Conservation (phyloP, 37 sponge, comb jelly and placozoan species). For the Bolinopsis microptera region DNA sequence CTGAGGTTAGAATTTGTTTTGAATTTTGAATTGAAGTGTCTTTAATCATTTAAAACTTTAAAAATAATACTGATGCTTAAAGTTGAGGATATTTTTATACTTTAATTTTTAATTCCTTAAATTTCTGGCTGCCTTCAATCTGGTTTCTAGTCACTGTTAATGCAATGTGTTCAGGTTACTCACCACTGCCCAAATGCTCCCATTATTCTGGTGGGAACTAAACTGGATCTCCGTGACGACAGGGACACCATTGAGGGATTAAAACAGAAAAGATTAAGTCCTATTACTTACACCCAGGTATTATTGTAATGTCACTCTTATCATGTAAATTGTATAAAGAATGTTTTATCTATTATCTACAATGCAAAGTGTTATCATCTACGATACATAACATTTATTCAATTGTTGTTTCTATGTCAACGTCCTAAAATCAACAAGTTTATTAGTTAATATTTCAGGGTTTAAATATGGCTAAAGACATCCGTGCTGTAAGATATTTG, state of each 20-base stretch:
- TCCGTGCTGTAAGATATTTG: slow-evolving; percentile 93
- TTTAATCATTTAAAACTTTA: neutral
- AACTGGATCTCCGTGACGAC: slow-evolving; percentile 96
- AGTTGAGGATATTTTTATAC: neutral
- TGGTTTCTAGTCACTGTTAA: neutral
- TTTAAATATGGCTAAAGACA: slow-evolving; percentile 97
- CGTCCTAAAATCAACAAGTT: too few relatives aligned
- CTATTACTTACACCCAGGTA: slow-evolving; percentile 88
- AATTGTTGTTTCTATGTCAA: too few relatives aligned
- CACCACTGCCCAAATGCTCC: slow-evolving; percentile 99
- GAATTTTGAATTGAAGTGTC: neutral
- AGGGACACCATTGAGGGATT: slow-evolving; percentile 94
- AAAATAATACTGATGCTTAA: too few relatives aligned
- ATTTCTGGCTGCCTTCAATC: too few relatives aligned
- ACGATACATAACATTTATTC: too few relatives aligned
- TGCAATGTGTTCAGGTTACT: slow-evolving; percentile 72
- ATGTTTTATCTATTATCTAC: too few relatives aligned
- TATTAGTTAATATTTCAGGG: slow-evolving; percentile 74
- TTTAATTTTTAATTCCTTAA: neutral
- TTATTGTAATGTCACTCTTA: too few relatives aligned
- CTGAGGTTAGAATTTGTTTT: slow-evolving; percentile 37
- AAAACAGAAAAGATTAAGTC: slow-evolving; percentile 88
- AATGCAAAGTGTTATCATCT: too few relatives aligned
- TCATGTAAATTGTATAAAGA: too few relatives aligned
- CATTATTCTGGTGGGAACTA: slow-evolving; percentile 97